Percentiles rank a stretch among this genome's conserved stretches.
These are phyloP conservation scores for Asbolus verrucosus DNA, from an alignment of 1,140 invertebrate genomes.

Conservation along the genomic window DNA sequence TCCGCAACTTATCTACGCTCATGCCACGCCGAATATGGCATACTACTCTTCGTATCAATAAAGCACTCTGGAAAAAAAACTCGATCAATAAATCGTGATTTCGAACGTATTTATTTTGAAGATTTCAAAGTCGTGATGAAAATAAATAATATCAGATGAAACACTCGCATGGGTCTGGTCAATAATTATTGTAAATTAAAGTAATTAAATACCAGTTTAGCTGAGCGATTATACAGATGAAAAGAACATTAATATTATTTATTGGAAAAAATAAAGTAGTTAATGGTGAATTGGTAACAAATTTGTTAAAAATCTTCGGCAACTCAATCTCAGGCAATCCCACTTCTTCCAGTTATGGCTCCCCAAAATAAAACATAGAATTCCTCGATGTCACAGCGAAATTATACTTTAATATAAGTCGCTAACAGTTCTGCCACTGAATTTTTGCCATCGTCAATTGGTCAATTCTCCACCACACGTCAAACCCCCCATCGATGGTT, in stretches of 20 bases:
- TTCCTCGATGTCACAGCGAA: no score
- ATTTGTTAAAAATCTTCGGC: no score
- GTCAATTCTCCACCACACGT: background rate
- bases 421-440: no score
- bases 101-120: constrained; percentile 38
- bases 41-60: constrained; percentile 20
- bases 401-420: no score
- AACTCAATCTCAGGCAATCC: no score
- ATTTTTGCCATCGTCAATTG: no score
- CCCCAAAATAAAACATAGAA: background rate
- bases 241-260: constrained; percentile 30
- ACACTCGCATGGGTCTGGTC: constrained; percentile 27
- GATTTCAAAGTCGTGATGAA: constrained; percentile 39
- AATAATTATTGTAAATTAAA: constrained; percentile 40
- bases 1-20: no score
- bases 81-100: constrained; percentile 29
- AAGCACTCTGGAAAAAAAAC: constrained; percentile 24
- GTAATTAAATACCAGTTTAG: constrained; percentile 36
- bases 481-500: background rate
- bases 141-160: constrained; percentile 36
- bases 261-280: constrained; percentile 33
- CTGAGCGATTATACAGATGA: constrained; percentile 26
- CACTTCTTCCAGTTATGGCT: no score
- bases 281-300: no score
- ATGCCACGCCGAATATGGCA: background rate